Evolutionary conservation across 2,888 invertebrate species (phyloP), one percentile per base, ranked within the genome.

Genomic region (Phragmatobia fuliginosa): DNA sequence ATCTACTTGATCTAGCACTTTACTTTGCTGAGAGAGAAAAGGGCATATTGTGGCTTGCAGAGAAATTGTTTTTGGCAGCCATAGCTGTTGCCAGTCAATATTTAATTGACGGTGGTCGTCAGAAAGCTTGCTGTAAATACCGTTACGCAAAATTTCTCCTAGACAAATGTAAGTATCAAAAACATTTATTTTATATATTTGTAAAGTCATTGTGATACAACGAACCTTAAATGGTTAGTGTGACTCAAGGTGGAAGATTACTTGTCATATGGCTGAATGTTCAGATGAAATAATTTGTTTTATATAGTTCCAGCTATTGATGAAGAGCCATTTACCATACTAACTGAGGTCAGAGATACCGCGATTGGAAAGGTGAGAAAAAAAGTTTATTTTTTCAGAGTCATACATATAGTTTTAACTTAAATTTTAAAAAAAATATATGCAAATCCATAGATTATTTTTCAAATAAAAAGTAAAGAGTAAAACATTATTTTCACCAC

Each of bases 11-110:
- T 1, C 83, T 96, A 0, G 95, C 94, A 0, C 71, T 92, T 52
- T 68, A 85, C 73, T 96, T 94, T 76, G 87, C 93, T 32, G 91
- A 93, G 60, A 82, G 83, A 70, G 94, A 92, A 33, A 93, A 94
- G 80, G 95, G 95, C 0, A 96, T 96, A 84, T 86, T 96, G 75
- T 96, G 96, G 96, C 83, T 96, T 18, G 96, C 96, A 0, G 95
- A 96, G 77, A 96, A 96, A 81, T 88, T 96, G 64, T 92, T 94
- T 71, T 81, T 95, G 10, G 92, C 95, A 2, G 78, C 93, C 1
- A 92, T 96, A 31, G 94, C 93, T 1, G 91, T 95, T 1, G 91
- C 93, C 1, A 91, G 92, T 67, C 86, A 90, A 66, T 95, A 90
- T 74, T 72, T 92, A 11, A 77, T 93, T 0, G 95, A 95, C 62